Conservation (phyloP, 2,113 vertebrate genomes). For the Silurus glanis region DNA sequence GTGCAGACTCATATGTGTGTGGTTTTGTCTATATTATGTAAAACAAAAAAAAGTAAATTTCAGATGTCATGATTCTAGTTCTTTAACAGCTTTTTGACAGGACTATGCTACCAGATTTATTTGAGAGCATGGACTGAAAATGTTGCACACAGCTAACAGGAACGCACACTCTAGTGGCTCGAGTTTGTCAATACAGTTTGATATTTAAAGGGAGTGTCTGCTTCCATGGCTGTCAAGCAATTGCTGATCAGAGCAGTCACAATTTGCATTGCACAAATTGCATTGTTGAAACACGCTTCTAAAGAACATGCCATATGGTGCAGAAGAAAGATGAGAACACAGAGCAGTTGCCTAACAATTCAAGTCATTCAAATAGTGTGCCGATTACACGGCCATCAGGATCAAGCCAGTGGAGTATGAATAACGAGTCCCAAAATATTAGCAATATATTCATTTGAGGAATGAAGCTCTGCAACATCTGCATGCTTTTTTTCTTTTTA, state of each 20-base stretch:
- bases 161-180: slow-evolving; percentile 53
- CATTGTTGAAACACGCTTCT: slow-evolving; percentile 51
- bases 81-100: neutral
- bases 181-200: slow-evolving; percentile 38
- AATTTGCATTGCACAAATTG: slow-evolving; percentile 21
- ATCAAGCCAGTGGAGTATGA: slow-evolving; percentile 59
- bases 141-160: slow-evolving; percentile 24
- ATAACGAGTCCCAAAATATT: slow-evolving; percentile 57
- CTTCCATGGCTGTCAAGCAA: neutral
- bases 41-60: neutral
- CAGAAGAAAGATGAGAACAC: slow-evolving; percentile 19
- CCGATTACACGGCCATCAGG: slow-evolving; percentile 57
- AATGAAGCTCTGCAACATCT: slow-evolving; percentile 41
- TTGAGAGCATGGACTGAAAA: neutral
- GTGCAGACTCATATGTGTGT: neutral
- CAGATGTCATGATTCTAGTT: neutral
- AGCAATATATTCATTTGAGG: slow-evolving; percentile 53
- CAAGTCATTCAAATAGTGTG: slow-evolving; percentile 50
- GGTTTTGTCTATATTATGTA: neutral
- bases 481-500: slow-evolving; percentile 48
- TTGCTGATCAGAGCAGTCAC: neutral
- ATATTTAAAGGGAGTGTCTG: too few relatives aligned
- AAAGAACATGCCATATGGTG: slow-evolving; percentile 20
- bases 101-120: neutral
- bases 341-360: slow-evolving; percentile 40